These are phyloP conservation scores for Pipistrellus pygmaeus DNA, from an alignment of 2,797 vertebrate genomes.

Conservation along the genomic window DNA sequence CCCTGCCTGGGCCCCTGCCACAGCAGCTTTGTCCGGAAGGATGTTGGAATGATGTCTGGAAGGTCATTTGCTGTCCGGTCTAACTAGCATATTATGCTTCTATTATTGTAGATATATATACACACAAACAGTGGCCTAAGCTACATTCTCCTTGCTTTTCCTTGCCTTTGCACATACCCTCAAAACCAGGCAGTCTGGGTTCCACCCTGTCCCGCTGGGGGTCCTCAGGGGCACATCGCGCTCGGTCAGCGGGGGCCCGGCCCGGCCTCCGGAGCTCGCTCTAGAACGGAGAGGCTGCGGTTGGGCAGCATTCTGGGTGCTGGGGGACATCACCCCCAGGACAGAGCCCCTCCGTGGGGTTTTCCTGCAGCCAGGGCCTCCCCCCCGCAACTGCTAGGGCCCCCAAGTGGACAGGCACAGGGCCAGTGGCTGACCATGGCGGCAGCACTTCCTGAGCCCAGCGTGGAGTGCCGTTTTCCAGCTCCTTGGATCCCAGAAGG, in stretches of 20 bases:
- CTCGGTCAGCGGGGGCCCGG: neutral
- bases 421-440: neutral
- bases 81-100: too few species aligned
- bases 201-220: accelerated
- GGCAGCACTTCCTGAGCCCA: neutral
- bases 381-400: neutral
- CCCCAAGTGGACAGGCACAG: neutral
- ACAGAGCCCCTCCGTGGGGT: neutral
- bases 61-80: too few species aligned
- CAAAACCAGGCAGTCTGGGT: too few species aligned
- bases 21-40: too few species aligned
- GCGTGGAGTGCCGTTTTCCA: accelerated
- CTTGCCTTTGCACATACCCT: neutral
- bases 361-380: neutral
- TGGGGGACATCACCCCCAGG: neutral
- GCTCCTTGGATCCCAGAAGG: neutral
- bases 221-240: accelerated
- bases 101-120: too few species aligned
- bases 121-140: neutral
- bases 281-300: neutral
- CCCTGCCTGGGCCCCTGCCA: too few species aligned
- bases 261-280: neutral
- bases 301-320: neutral
- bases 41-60: too few species aligned
- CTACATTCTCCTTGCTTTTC: neutral